phyloP scores from a whole-genome alignment of 1,140 invertebrate genomes.

The Drosophila ercepeae region DNA sequence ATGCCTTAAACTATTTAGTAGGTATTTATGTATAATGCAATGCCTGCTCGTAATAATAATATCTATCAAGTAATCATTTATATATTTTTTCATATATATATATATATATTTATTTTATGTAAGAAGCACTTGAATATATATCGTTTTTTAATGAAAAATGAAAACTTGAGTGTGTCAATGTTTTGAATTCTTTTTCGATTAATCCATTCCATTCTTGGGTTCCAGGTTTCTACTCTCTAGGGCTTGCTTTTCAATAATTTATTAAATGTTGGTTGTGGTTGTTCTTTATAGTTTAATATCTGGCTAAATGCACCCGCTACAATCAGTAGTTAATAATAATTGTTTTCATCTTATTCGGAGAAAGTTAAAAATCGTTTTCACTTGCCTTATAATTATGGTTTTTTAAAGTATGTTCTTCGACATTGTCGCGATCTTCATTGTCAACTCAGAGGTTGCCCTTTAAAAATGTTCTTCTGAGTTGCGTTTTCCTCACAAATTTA shows the following conservation, averaged over 20 bases:
- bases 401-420: constrained; percentile 65
- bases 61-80: constrained; percentile 60
- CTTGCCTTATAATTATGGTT: constrained; percentile 62
- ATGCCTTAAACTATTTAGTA: constrained; percentile 73
- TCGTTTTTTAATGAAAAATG: constrained; percentile 79
- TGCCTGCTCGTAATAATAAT: constrained; percentile 67
- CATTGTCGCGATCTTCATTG: constrained; percentile 24
- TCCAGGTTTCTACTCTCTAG: constrained; percentile 35
- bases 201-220: constrained; percentile 11
- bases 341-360: constrained; percentile 62
- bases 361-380: constrained; percentile 73
- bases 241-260: constrained; percentile 50
- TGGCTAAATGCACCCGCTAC: constrained; percentile 65
- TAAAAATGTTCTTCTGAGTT: constrained; percentile 57
- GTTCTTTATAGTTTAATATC: constrained; percentile 43
- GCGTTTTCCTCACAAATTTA: constrained; percentile 48
- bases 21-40: constrained; percentile 53
- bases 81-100: constrained; percentile 51
- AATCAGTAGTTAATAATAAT: constrained; percentile 63
- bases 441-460: constrained; percentile 20
- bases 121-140: constrained; percentile 84
- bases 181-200: constrained; percentile 28
- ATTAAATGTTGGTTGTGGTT: constrained; percentile 58
- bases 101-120: constrained; percentile 76
- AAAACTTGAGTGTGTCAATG: constrained; percentile 60